Base-by-base conservation (phyloP, 2,888 invertebrate species). In the Chamaedrilus cognettii region DNA sequence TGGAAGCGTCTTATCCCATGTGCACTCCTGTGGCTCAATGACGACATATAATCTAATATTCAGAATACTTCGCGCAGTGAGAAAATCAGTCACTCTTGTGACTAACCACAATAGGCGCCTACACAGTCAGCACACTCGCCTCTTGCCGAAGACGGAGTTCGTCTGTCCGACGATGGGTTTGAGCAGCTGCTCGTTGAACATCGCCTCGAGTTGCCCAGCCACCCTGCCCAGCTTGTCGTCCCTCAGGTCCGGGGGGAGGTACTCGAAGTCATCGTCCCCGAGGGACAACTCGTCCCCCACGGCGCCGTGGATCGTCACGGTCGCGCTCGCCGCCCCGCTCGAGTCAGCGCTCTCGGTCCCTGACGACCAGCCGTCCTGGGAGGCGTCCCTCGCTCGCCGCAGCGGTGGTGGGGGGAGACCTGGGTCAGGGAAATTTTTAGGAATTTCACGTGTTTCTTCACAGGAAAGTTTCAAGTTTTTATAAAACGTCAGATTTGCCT, bases 191-290 rank as follows among this genome's bases (percentile, higher is more conserved):
- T 78, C 73, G 64, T 78, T 78, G 28, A 82, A 74, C 69, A 80
- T 63, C 56, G 75, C 75, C 71, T 82, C 81, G 5, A 81, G 71
- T 66, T 82, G 80, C 64, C 74, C 78, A 66, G 79, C 80, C 32
- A 82, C 75, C 0, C 79, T 79, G 34, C 80, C 72, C n/a, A 82
- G 72, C 30, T 75, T 75, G 64, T 76, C 78, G 66, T 81, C 82
- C 35, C 77, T 77, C 1, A 74, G 65, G 15, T 63, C 71, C 33
- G 66, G 55, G 3, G 73, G 73, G 33, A 69, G 71, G 30, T 65
- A 72, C 34, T 72, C 69, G 50, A 68, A 73, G 50, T 74, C 74
- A 28, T 70, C 72, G 15, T 73, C 72, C 3, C 74, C 72, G 19
- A 74, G 60, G 4, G 72, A 73, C 33, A 73, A 57, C 33, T 62